Evolutionary conservation across 2,888 invertebrate species (phyloP), one percentile per base, ranked within the genome.

Genomic region (Eugnorisma glareosa): DNA sequence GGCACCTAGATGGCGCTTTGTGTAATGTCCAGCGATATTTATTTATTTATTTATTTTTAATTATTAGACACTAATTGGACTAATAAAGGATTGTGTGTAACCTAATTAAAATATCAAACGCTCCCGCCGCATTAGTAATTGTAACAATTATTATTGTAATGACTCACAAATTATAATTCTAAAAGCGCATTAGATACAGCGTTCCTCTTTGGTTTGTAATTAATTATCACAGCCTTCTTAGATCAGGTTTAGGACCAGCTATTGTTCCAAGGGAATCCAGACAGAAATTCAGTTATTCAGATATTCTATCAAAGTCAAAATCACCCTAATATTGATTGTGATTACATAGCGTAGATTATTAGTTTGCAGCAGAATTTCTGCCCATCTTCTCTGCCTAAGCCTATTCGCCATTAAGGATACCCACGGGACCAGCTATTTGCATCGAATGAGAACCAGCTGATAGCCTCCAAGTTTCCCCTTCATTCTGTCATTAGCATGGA

Each of bases 401-500:
- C 24, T 51, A 37, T 28, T 61, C 15, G 1, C n/a, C 43, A 31
- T 21, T 67, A 31, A 71, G 11, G 51, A 67, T 15, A 67, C 35
- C 43, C 31, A 37, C 1, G 54, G 8, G 45, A 37, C 31, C 18
- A 67, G 21, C 48, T 59, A 68, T 72, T 84, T 84, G 24, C n/a
- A 66, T 45, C 18, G 13, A 21, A 83, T 51, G 72, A 57, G n/a
- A 68, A 18, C 7, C 40, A 61, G 59, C 45, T 73, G 59, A 67
- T 54, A 80, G 40, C 68, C 15, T 48, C 40, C 45, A 61, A 84
- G 63, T 64, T 72, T 59, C 31, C n/a, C 35, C 59, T 35, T 54
- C 45, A 74, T 54, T 69, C 10, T 40, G 7, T 35, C 84, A 81
- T 84, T 80, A 84, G 43, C 59, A 84, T 69, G 64, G 37, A 68